Conservation (phyloP, 2,888 invertebrate species). For the Glyphotaelius pellucidus region DNA sequence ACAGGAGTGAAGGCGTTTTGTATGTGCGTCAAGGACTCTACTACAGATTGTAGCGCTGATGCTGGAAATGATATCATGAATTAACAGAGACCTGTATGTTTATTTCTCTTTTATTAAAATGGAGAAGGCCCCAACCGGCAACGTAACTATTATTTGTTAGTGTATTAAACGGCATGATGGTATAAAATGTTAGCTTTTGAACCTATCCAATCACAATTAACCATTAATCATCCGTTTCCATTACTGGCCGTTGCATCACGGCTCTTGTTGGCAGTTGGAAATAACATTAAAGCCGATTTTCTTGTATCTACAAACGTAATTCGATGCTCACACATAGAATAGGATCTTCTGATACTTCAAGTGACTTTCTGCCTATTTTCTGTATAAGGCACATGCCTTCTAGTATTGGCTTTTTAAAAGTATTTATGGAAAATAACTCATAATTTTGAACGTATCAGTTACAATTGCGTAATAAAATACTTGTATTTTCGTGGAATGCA, state of each 20-base stretch:
- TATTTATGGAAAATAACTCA: background rate
- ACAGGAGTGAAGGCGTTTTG: too few relatives aligned
- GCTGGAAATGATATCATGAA: background rate
- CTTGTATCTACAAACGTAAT: slow-evolving; percentile 24
- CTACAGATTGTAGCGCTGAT: background rate
- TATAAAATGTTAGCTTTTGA: slow-evolving; percentile 56
- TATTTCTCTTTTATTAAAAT: background rate
- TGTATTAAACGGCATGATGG: slow-evolving; percentile 39
- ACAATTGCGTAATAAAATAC: background rate
- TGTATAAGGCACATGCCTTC: background rate
- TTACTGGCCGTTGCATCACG: slow-evolving; percentile 40
- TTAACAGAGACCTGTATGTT: background rate
- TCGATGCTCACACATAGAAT: slow-evolving; percentile 14
- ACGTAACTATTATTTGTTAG: slow-evolving; percentile 35
- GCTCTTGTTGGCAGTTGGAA: slow-evolving; percentile 35
- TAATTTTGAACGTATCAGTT: background rate
- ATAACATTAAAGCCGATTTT: slow-evolving; percentile 39
- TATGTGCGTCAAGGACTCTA: background rate
- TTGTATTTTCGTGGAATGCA: background rate
- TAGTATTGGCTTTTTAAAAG: background rate
- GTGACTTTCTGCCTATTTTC: background rate
- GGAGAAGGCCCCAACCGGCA: background rate
- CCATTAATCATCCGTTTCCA: slow-evolving; percentile 58
- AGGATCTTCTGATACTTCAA: background rate
- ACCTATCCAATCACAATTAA: slow-evolving; percentile 54